Evolutionary conservation across 2,113 vertebrate genomes (phyloP).

Genomic region (Carassius carassius): DNA sequence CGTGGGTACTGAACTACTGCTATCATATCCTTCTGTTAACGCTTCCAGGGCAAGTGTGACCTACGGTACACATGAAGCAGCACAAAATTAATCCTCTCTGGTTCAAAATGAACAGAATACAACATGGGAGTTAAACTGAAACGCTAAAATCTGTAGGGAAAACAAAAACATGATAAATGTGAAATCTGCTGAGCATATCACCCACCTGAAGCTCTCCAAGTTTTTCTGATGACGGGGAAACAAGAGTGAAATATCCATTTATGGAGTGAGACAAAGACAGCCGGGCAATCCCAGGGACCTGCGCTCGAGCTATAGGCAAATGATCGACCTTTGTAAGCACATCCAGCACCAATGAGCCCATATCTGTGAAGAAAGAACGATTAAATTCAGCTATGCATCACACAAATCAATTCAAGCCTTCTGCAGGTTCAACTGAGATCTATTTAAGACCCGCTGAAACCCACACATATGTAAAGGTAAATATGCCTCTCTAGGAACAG

Average conservation of each 20-base stretch:
- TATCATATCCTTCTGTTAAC: slow-evolving; percentile 79
- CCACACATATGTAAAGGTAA: too few species aligned
- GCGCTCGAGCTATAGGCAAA: slow-evolving; percentile 82
- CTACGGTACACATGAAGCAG: slow-evolving; percentile 63
- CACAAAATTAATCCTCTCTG: neutral
- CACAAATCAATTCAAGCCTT: neutral
- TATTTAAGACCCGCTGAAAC: neutral
- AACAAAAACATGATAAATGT: neutral
- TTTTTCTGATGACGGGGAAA: slow-evolving; percentile 86
- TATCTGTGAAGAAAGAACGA: slow-evolving; percentile 76
- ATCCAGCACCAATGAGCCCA: slow-evolving; percentile 88
- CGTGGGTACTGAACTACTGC: slow-evolving; percentile 71
- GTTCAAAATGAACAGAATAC: neutral
- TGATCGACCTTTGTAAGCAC: slow-evolving; percentile 83
- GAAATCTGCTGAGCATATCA: neutral
- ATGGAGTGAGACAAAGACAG: slow-evolving; percentile 85
- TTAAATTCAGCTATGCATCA: neutral
- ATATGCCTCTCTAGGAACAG: too few species aligned
- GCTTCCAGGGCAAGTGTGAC: slow-evolving; percentile 86
- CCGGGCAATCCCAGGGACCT: slow-evolving; percentile 79
- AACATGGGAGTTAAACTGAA: neutral
- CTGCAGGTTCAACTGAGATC: too few species aligned
- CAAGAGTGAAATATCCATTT: slow-evolving; percentile 82
- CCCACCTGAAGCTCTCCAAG: slow-evolving; percentile 91
- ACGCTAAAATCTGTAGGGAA: neutral